Evolutionary conservation across 2,113 vertebrate genomes (phyloP).

Genomic region (Anguilla japonica): DNA sequence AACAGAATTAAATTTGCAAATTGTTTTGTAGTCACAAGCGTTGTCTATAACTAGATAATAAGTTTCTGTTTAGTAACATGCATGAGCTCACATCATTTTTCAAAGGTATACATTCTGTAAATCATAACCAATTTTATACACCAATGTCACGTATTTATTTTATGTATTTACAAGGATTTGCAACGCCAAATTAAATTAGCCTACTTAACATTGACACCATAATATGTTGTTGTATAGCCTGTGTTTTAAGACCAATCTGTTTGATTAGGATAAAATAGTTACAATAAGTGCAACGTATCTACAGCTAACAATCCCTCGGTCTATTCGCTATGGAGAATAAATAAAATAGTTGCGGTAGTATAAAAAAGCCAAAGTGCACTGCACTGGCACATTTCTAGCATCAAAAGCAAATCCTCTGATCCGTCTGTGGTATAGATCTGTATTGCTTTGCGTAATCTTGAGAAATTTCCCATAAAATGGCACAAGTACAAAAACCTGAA

Average conservation of each 20-base stretch:
- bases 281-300: neutral
- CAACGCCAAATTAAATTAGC: neutral
- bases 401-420: neutral
- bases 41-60: neutral
- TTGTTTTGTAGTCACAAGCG: constrained; percentile 15
- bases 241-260: too few species aligned
- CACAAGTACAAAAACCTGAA: constrained; percentile 18
- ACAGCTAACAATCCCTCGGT: neutral
- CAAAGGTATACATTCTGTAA: neutral
- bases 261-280: neutral
- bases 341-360: neutral
- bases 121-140: neutral
- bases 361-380: neutral
- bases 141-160: neutral
- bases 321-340: neutral
- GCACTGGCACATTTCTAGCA: neutral
- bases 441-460: neutral
- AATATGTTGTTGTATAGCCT: too few species aligned
- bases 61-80: neutral
- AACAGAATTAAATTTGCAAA: constrained; percentile 37
- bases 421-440: neutral
- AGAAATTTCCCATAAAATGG: constrained; percentile 16
- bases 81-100: neutral
- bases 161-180: neutral
- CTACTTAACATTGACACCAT: neutral